These are phyloP conservation scores for Tortricodes alternella DNA, from an alignment of 2,888 invertebrate species.

Conservation along the genomic window DNA sequence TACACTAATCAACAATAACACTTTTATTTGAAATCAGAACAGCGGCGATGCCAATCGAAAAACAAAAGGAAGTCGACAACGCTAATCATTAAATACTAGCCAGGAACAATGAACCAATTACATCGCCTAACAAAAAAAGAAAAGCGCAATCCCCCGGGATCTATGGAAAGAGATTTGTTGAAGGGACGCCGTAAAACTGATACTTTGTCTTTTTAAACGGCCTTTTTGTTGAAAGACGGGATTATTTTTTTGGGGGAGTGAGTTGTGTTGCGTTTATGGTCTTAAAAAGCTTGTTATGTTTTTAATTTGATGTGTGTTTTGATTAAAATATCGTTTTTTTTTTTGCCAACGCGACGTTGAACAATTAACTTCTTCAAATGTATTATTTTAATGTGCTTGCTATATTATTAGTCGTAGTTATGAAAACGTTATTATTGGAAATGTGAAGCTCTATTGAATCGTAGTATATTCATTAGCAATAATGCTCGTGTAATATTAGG, in stretches of 20 bases:
- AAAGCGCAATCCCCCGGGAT: slow-evolving; percentile 68
- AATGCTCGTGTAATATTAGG: no score
- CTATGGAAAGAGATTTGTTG: slow-evolving; percentile 71
- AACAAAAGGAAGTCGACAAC: slow-evolving; percentile 40
- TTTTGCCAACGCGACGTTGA: neutral
- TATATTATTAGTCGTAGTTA: no score
- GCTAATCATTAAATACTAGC: slow-evolving; percentile 46
- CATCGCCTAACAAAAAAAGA: slow-evolving; percentile 51
- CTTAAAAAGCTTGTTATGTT: slow-evolving; percentile 21
- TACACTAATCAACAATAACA: no score
- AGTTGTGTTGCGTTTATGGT: slow-evolving; percentile 37
- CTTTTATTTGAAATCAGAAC: slow-evolving; percentile 12
- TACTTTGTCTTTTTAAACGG: slow-evolving; percentile 76
- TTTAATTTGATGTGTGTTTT: slow-evolving; percentile 6
- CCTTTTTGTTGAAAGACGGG: slow-evolving; percentile 45
- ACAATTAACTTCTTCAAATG: no score
- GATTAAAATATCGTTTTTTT: neutral
- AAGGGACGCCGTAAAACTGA: slow-evolving; percentile 60
- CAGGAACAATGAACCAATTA: slow-evolving; percentile 76
- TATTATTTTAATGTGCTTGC: no score
- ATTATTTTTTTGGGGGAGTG: slow-evolving; percentile 37
- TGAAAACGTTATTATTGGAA: no score
- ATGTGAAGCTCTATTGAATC: no score
- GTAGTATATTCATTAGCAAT: no score
- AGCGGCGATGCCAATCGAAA: slow-evolving; percentile 28